Evolutionary conservation across 2,888 invertebrate species (phyloP).

Genomic region (Drosophila neotestacea): DNA sequence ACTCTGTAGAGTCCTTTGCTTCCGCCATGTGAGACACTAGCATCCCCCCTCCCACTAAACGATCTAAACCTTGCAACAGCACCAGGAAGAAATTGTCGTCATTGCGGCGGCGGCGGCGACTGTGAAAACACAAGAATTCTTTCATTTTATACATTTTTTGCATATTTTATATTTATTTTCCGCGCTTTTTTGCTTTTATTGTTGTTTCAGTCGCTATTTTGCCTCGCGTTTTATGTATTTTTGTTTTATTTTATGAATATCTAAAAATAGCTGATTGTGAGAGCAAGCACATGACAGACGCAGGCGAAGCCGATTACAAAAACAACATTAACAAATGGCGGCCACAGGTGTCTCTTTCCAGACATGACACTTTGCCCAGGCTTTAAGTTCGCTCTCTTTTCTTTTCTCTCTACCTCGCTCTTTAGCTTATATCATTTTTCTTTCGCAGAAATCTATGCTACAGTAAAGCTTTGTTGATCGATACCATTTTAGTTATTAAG

Average conservation of each 20-base stretch:
- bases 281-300: slow-evolving; percentile 56
- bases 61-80: slow-evolving; percentile 14
- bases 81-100: slow-evolving; percentile 42
- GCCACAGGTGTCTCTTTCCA: slow-evolving; percentile 43
- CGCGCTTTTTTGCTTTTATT: slow-evolving; percentile 15
- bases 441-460: slow-evolving; percentile 56
- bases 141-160: slow-evolving; percentile 26
- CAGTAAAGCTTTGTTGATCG: slow-evolving; percentile 27
- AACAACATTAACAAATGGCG: slow-evolving; percentile 12
- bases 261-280: slow-evolving; percentile 46
- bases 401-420: background rate
- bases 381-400: background rate
- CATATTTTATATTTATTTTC: slow-evolving; percentile 37
- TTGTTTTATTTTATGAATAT: slow-evolving; percentile 41
- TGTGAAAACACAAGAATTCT: slow-evolving; percentile 39
- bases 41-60: background rate
- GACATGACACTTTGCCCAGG: background rate
- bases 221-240: slow-evolving; percentile 27
- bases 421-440: background rate
- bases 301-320: slow-evolving; percentile 30
- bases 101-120: slow-evolving; percentile 15
- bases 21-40: slow-evolving; percentile 40
- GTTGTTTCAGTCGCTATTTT: slow-evolving; percentile 25
- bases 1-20: slow-evolving; percentile 42
- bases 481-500: background rate